A percentile compares a stretch with the other conserved stretches of the same genome.
These are phyloP conservation scores for Meteorus sp. DNA, from an alignment of 1,140 invertebrate genomes.

Conservation along the genomic window DNA sequence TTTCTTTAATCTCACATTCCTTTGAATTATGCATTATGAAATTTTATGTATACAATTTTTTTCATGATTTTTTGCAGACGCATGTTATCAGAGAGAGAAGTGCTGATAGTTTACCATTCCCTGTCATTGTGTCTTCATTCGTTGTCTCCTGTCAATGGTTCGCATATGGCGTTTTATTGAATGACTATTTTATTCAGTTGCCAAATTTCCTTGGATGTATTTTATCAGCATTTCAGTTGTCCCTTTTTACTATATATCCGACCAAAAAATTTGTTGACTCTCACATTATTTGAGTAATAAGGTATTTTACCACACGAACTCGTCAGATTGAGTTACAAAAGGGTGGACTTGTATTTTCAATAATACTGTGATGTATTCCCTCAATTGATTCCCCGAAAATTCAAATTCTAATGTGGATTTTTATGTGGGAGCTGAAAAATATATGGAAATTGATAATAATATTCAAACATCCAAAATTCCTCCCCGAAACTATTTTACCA, in stretches of 20 bases:
- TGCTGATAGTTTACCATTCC: slow-evolving; percentile 77
- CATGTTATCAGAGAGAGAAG: slow-evolving; percentile 75
- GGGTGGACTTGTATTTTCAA: too few relatives aligned
- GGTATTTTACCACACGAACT: too few relatives aligned
- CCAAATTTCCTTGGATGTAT: slow-evolving; percentile 74
- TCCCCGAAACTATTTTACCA: too few relatives aligned
- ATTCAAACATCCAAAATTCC: too few relatives aligned
- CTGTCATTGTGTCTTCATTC: slow-evolving; percentile 75
- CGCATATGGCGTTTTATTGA: slow-evolving; percentile 71
- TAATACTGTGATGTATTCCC: too few relatives aligned
- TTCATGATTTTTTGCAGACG: slow-evolving; percentile 48
- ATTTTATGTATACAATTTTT: slow-evolving; percentile 25
- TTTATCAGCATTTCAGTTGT: slow-evolving; percentile 69
- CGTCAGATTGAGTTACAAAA: too few relatives aligned
- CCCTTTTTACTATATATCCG: slow-evolving; percentile 72
- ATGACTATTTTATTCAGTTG: slow-evolving; percentile 73
- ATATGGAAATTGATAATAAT: too few relatives aligned
- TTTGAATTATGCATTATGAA: neutral
- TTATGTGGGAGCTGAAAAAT: too few relatives aligned
- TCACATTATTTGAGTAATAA: slow-evolving; percentile 44
- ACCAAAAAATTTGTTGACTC: slow-evolving; percentile 47
- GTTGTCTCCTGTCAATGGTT: slow-evolving; percentile 76
- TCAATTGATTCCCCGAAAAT: too few relatives aligned
- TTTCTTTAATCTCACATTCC: neutral
- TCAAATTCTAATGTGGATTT: too few relatives aligned